Evolutionary conservation across 2,113 vertebrate genomes (phyloP).

Genomic region (Panthera uncia): DNA sequence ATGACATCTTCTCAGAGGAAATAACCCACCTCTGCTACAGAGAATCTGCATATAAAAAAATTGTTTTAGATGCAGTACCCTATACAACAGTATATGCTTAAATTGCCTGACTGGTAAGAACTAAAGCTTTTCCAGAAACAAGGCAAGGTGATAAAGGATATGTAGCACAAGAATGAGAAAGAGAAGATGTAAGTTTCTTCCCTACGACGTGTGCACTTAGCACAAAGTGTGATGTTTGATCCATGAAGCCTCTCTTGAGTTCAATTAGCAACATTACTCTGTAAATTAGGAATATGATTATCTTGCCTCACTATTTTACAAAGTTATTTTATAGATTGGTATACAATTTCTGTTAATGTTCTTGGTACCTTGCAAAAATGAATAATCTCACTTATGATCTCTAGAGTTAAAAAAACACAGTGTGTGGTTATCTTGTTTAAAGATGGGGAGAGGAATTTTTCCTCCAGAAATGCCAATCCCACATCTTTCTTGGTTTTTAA

Average conservation of each 20-base stretch:
- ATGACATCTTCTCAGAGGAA: not conserved
- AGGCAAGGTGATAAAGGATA: not conserved
- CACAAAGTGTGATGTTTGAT: not conserved
- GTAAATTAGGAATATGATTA: not conserved
- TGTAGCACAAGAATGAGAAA: not conserved
- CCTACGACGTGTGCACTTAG: not conserved
- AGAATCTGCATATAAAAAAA: not conserved
- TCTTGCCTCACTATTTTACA: not conserved
- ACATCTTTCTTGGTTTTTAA: not conserved
- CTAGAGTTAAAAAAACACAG: not conserved
- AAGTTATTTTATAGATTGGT: not conserved
- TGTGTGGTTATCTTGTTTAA: not conserved
- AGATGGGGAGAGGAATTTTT: not conserved
- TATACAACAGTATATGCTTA: not conserved
- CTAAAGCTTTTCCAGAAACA: not conserved
- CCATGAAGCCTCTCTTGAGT: not conserved
- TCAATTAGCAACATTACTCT: not conserved
- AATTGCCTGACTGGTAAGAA: not conserved
- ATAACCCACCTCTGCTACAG: not conserved
- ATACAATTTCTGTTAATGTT: not conserved
- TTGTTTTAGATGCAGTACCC: not conserved
- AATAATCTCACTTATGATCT: not conserved
- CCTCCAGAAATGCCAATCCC: not conserved
- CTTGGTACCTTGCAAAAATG: not conserved
- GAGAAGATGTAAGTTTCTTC: not conserved